Evolutionary conservation across 2,797 vertebrate genomes (phyloP).

Genomic region (Siniperca scherzeri): DNA sequence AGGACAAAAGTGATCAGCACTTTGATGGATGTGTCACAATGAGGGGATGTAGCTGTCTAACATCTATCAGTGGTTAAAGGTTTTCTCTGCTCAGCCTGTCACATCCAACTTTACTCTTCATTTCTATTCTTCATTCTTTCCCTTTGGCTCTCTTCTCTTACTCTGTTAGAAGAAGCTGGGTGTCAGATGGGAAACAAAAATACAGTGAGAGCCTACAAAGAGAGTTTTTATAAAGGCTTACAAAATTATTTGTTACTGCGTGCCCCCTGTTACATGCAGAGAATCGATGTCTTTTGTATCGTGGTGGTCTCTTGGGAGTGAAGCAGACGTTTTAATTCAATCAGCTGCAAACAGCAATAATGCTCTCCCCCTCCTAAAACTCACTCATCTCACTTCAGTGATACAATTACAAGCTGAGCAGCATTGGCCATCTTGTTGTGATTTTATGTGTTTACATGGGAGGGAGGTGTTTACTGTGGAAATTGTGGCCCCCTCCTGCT

Average conservation of each 20-base stretch:
- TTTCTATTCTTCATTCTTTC: slow-evolving; percentile 49
- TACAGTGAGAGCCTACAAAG: slow-evolving; percentile 49
- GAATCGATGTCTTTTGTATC: slow-evolving; percentile 71
- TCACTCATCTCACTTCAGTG: slow-evolving; percentile 76
- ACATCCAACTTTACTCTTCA: slow-evolving; percentile 70
- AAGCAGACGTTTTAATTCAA: slow-evolving; percentile 80
- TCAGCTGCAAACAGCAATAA: slow-evolving; percentile 75
- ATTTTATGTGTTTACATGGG: slow-evolving; percentile 84
- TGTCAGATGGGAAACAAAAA: slow-evolving; percentile 33
- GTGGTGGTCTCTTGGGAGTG: slow-evolving; percentile 71
- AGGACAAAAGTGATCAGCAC: slow-evolving; percentile 69
- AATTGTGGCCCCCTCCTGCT: slow-evolving; percentile 65
- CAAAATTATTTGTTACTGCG: slow-evolving; percentile 63
- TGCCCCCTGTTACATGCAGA: slow-evolving; percentile 58
- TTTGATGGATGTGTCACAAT: slow-evolving; percentile 73
- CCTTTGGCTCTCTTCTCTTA: slow-evolving; percentile 43
- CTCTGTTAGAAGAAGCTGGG: slow-evolving; percentile 40
- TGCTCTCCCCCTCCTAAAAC: slow-evolving; percentile 56
- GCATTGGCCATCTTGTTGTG: slow-evolving; percentile 82
- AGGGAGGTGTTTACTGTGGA: slow-evolving; percentile 82
- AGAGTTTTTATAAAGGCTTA: slow-evolving; percentile 60
- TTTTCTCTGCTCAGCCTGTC: slow-evolving; percentile 61
- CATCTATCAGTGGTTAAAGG: slow-evolving; percentile 67
- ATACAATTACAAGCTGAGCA: slow-evolving; percentile 75
- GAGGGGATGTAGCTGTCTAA: slow-evolving; percentile 68